Evolutionary conservation across 1,140 invertebrate genomes (phyloP).

Genomic region (Drosophila ambigua): DNA sequence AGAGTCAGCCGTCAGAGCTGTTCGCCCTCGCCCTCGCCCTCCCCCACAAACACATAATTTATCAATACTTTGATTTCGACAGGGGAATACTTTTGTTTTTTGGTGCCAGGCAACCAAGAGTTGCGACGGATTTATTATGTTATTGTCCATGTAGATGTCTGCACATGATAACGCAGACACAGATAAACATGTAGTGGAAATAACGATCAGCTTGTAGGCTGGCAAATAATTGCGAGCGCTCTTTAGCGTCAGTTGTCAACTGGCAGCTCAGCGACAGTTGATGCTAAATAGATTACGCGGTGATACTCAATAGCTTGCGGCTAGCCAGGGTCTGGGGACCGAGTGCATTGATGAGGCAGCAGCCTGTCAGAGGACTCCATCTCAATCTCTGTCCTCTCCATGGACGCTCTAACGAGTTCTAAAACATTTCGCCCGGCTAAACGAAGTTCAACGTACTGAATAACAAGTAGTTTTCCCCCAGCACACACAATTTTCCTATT

Average conservation of each 20-base stretch:
- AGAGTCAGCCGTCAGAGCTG: slow-evolving; percentile 33
- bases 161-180: slow-evolving; percentile 35
- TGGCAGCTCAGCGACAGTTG: slow-evolving; percentile 54
- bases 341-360: slow-evolving; percentile 58
- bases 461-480: slow-evolving; percentile 72
- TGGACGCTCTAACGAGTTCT: slow-evolving; percentile 71
- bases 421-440: slow-evolving; percentile 78
- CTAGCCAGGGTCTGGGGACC: neutral
- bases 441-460: slow-evolving; percentile 80
- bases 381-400: slow-evolving; percentile 49
- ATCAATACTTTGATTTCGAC: slow-evolving; percentile 48
- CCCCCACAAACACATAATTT: slow-evolving; percentile 37
- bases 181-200: slow-evolving; percentile 5
- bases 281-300: slow-evolving; percentile 68
- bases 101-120: slow-evolving; percentile 42
- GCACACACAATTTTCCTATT: slow-evolving; percentile 42
- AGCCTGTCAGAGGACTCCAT: slow-evolving; percentile 14
- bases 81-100: slow-evolving; percentile 26
- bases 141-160: slow-evolving; percentile 5
- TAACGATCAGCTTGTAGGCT: neutral
- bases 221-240: neutral
- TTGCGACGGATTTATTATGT: slow-evolving; percentile 5
- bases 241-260: slow-evolving; percentile 13
- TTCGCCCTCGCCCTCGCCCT: slow-evolving; percentile 20
- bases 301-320: slow-evolving; percentile 44